phyloP scores from a whole-genome alignment of 2,797 vertebrate species.

The Masticophis lateralis region DNA sequence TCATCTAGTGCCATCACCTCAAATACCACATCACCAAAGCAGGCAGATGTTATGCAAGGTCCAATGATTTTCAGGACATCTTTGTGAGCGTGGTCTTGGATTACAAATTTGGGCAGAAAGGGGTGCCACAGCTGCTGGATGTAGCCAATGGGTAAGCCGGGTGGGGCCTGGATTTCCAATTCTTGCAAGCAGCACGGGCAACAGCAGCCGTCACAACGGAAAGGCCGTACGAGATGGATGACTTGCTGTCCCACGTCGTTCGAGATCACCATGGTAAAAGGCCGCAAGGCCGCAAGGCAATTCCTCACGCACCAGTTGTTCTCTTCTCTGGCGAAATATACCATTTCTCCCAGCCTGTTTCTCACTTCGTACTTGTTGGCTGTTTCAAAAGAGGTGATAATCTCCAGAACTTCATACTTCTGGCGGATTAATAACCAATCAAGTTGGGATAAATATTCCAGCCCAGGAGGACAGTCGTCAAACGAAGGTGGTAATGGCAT shows the following conservation, averaged over 20 bases:
- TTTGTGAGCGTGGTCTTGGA: constrained; percentile 78
- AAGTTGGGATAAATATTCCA: background rate
- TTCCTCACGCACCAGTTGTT: constrained; percentile 82
- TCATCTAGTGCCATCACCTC: constrained; percentile 75
- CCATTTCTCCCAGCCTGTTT: constrained; percentile 80
- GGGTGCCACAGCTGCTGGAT: constrained; percentile 86
- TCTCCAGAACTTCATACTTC: background rate
- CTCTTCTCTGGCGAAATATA: constrained; percentile 85
- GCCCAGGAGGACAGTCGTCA: background rate
- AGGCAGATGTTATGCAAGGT: constrained; percentile 83
- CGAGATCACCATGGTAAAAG: constrained; percentile 80
- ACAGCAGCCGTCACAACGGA: constrained; percentile 80
- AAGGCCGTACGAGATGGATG: constrained; percentile 77
- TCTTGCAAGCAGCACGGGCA: constrained; percentile 86
- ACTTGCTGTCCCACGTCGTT: constrained; percentile 80
- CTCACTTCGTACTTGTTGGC: constrained; percentile 86
- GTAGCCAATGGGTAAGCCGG: constrained; percentile 84
- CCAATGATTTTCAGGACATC: constrained; percentile 81
- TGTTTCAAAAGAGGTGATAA: constrained; percentile 78
- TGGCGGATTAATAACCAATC: constrained; percentile 9
- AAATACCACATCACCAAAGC: constrained; percentile 87
- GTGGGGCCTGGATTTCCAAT: constrained; percentile 88
- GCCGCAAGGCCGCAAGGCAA: constrained; percentile 77
- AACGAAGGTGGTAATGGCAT: background rate
- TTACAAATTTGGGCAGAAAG: constrained; percentile 83